A percentile compares a stretch with the other conserved stretches of the same genome.
These are phyloP conservation scores for Sesamia inferens DNA, from an alignment of 2,888 invertebrate genomes.

Conservation along the genomic window DNA sequence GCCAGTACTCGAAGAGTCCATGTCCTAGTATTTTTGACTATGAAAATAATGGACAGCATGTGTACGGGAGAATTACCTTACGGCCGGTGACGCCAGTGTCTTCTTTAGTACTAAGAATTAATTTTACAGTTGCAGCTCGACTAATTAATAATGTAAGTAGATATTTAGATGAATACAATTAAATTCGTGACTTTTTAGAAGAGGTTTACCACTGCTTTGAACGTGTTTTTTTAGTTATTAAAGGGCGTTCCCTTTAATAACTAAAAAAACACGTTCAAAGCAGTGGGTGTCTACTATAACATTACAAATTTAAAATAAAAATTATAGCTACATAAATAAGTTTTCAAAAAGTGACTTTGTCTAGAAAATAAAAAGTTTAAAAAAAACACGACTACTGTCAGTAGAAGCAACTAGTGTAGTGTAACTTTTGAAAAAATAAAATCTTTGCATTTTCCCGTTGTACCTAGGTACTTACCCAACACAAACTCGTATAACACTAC, in stretches of 20 bases:
- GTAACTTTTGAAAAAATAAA: no score
- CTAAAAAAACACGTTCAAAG: neutral
- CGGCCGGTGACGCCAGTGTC: conserved; percentile 69
- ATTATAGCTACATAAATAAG: neutral
- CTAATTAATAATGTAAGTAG: conserved; percentile 73
- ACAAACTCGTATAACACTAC: no score
- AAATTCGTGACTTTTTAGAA: neutral
- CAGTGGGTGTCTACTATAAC: neutral
- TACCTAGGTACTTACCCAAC: no score
- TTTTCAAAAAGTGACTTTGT: neutral
- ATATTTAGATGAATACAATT: neutral
- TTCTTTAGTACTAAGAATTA: conserved; percentile 69
- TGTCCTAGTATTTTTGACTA: conserved; percentile 81
- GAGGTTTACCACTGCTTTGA: neutral
- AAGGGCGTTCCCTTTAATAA: no score
- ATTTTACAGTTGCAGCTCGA: conserved; percentile 77
- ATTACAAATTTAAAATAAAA: neutral
- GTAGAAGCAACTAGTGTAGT: no score
- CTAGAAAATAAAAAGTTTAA: neutral
- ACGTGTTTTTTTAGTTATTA: no score
- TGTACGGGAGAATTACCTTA: conserved; percentile 75
- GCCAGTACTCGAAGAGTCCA: conserved; percentile 75
- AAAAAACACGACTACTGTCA: no score
- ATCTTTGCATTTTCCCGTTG: no score
- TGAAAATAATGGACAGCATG: conserved; percentile 69